Evolutionary conservation across 2,113 vertebrate genomes (phyloP).

Genomic region (Pachypanchax playfairii): DNA sequence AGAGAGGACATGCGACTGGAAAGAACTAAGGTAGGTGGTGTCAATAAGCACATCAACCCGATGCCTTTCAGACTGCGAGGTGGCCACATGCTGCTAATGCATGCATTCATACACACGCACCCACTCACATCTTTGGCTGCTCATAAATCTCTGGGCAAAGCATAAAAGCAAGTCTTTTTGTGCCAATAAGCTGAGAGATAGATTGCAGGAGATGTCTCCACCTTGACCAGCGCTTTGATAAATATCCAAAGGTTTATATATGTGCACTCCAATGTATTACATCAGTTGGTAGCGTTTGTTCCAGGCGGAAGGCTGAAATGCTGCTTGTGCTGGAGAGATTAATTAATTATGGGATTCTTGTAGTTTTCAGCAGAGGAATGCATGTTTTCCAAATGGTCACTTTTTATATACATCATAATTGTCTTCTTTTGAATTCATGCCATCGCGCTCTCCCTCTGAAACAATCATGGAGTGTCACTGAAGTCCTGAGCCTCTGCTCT

Average conservation of each 20-base stretch:
- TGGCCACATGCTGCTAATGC: conserved; percentile 55
- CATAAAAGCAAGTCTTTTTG: conserved; percentile 71
- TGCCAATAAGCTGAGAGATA: conserved; percentile 71
- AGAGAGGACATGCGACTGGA: conserved; percentile 33
- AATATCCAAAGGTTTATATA: conserved; percentile 53
- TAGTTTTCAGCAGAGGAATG: conserved; percentile 22
- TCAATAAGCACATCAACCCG: conserved; percentile 72
- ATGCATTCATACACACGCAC: conserved; percentile 43
- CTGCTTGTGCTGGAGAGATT: conserved; percentile 26
- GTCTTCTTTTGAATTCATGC: background rate
- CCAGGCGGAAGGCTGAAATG: conserved; percentile 41
- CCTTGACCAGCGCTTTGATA: conserved; percentile 70
- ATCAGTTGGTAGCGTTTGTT: conserved; percentile 51
- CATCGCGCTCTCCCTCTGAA: conserved; percentile 9
- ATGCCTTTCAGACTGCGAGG: conserved; percentile 55
- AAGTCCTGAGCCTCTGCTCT: conserved; percentile 15
- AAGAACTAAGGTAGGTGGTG: conserved; percentile 61
- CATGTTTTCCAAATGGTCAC: conserved; percentile 1
- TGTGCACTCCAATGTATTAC: conserved; percentile 57
- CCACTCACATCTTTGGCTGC: conserved; percentile 27
- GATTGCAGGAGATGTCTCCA: conserved; percentile 70
- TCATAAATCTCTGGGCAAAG: conserved; percentile 70
- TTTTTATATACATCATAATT: background rate
- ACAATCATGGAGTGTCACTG: conserved; percentile 7
- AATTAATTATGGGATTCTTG: conserved; percentile 40